A percentile compares a stretch with the other conserved stretches of the same genome.
These are phyloP conservation scores for Pangasianodon hypophthalmus DNA, from an alignment of 2,113 vertebrate genomes.

Conservation along the genomic window DNA sequence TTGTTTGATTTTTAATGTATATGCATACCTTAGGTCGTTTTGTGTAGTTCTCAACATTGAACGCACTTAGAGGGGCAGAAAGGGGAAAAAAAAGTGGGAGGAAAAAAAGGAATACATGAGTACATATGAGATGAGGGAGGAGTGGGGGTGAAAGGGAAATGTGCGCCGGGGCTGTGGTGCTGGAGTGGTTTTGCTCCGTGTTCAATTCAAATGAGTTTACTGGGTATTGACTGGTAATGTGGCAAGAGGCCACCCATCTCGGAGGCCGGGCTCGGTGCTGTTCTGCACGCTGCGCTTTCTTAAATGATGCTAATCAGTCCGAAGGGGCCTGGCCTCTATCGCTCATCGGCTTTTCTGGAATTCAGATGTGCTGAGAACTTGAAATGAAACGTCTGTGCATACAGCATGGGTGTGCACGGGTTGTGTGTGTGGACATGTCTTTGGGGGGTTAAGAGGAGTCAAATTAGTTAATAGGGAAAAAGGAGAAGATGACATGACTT, in stretches of 20 bases:
- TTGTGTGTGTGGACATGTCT: conserved; percentile 48
- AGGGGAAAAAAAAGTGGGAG: conserved; percentile 20
- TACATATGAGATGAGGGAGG: conserved; percentile 25
- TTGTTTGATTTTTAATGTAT: conserved; percentile 62
- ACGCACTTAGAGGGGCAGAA: conserved; percentile 43
- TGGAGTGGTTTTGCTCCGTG: conserved; percentile 69
- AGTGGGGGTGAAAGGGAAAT: conserved; percentile 21
- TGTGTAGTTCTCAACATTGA: conserved; percentile 33
- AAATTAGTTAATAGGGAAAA: conserved; percentile 69
- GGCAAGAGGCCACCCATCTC: conserved; percentile 90
- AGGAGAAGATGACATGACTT: conserved; percentile 75
- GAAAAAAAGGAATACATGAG: conserved; percentile 36
- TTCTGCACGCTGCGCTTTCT: conserved; percentile 82
- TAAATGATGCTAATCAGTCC: conserved; percentile 99
- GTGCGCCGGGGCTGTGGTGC: conserved; percentile 68
- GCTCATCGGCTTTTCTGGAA: conserved; percentile 86
- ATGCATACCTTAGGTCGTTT: conserved; percentile 41
- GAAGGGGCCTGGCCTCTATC: conserved; percentile 89
- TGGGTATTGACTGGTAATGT: conserved; percentile 85
- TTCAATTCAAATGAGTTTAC: conserved; percentile 86
- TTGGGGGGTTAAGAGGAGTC: conserved; percentile 71
- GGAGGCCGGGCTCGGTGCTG: conserved; percentile 75
- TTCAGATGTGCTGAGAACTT: conserved; percentile 95
- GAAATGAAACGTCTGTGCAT: conserved; percentile 91
- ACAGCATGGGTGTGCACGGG: conserved; percentile 53